These are phyloP conservation scores for Montifringilla adamsi DNA, from an alignment of 2,113 vertebrate species.

Conservation along the genomic window DNA sequence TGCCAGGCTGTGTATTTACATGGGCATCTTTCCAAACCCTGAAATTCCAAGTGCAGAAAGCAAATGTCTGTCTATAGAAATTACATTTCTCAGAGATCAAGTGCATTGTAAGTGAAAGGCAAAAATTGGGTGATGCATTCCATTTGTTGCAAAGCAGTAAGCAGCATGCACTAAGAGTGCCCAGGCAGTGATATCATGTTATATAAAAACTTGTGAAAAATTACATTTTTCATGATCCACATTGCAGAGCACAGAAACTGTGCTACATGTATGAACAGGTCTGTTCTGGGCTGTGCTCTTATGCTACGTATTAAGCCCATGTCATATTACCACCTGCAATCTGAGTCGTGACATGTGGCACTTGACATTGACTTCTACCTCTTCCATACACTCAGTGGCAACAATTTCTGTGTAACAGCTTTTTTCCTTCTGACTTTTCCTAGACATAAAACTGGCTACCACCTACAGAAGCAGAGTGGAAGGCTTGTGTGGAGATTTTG, in stretches of 20 bases:
- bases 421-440: background rate
- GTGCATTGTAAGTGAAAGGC: background rate
- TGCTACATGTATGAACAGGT: background rate
- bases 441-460: constrained; percentile 78
- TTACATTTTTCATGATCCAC: background rate
- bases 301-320: fast-evolving
- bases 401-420: background rate
- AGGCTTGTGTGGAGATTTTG: constrained; percentile 84
- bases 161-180: background rate
- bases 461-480: constrained; percentile 72
- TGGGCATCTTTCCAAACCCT: background rate
- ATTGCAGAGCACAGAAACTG: background rate
- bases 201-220: background rate
- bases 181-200: background rate
- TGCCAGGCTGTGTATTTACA: background rate
- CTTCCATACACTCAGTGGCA: background rate
- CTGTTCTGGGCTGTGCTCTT: background rate
- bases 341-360: background rate
- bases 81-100: background rate
- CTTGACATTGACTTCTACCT: background rate
- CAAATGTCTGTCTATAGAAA: background rate
- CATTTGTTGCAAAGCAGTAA: background rate
- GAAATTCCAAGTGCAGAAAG: background rate
- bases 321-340: background rate
- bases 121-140: background rate